Evolutionary conservation across 2,797 vertebrate species (phyloP).

Genomic region (Acipenser oxyrinchus): DNA sequence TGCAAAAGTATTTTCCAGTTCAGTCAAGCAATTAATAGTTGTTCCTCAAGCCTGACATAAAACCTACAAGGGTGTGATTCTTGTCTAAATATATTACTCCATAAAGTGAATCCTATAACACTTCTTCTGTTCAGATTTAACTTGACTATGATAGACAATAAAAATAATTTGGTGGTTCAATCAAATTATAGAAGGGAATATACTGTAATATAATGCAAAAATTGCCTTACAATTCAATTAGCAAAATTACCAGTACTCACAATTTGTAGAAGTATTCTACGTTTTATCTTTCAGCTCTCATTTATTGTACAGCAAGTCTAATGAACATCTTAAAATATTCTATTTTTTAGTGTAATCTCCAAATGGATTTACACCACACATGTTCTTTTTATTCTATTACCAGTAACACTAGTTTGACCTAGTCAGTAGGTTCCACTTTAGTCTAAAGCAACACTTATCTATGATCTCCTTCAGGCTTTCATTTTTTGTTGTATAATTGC

Average conservation of each 20-base stretch:
- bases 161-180: not conserved
- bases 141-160: not conserved
- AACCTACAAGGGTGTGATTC: conserved; percentile 9
- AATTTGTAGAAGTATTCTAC: no score
- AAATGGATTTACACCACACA: no score
- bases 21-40: conserved; percentile 20
- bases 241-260: not conserved
- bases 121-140: not conserved
- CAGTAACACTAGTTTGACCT: no score
- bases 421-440: no score
- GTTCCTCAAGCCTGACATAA: conserved; percentile 3
- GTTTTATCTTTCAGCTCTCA: no score
- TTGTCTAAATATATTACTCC: conserved; percentile 13
- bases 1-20: conserved; percentile 21
- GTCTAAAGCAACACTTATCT: no score
- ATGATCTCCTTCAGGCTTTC: no score
- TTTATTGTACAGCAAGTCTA: no score
- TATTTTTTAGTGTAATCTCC: no score
- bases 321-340: no score
- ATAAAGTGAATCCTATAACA: conserved; percentile 13
- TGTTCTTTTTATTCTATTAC: no score
- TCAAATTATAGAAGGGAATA: conserved; percentile 5
- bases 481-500: no score
- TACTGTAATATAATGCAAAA: not conserved
- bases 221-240: not conserved